Conservation (phyloP, 2,888 invertebrate species). For the Caenorhabditis sp. region DNA sequence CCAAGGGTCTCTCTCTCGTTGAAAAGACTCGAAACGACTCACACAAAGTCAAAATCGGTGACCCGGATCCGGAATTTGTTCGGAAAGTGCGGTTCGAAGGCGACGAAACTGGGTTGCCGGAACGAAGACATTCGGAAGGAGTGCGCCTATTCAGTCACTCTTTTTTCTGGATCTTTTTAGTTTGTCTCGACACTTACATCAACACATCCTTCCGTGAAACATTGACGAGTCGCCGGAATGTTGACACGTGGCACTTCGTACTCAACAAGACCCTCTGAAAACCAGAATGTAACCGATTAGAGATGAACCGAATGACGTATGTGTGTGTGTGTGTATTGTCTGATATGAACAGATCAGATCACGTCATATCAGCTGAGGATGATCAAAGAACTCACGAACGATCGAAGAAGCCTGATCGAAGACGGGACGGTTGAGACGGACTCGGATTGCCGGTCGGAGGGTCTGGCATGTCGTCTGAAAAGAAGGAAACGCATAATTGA, state of each 20-base stretch:
- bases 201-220: constrained; percentile 82
- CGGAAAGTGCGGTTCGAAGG: constrained; percentile 74
- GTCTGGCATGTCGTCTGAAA: constrained; percentile 40
- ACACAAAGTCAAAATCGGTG: constrained; percentile 76
- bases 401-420: constrained; percentile 77
- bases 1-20: not conserved
- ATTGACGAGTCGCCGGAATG: constrained; percentile 80
- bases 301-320: no score
- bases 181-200: constrained; percentile 62
- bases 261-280: constrained; percentile 79
- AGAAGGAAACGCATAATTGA: constrained; percentile 22
- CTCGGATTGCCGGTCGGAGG: constrained; percentile 71
- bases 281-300: no score
- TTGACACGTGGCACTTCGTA: constrained; percentile 78
- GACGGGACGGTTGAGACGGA: constrained; percentile 74
- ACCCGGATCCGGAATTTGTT: constrained; percentile 75
- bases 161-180: constrained; percentile 16
- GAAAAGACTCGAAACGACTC: constrained; percentile 45
- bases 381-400: constrained; percentile 69
- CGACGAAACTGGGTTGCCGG: constrained; percentile 70
- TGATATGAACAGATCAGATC: no score
- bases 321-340: no score
- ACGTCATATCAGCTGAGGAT: not conserved
- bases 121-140: constrained; percentile 72
- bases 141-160: constrained; percentile 64